Evolutionary conservation across 2,113 vertebrate genomes (phyloP).

Genomic region (Thamnaconus septentrionalis): DNA sequence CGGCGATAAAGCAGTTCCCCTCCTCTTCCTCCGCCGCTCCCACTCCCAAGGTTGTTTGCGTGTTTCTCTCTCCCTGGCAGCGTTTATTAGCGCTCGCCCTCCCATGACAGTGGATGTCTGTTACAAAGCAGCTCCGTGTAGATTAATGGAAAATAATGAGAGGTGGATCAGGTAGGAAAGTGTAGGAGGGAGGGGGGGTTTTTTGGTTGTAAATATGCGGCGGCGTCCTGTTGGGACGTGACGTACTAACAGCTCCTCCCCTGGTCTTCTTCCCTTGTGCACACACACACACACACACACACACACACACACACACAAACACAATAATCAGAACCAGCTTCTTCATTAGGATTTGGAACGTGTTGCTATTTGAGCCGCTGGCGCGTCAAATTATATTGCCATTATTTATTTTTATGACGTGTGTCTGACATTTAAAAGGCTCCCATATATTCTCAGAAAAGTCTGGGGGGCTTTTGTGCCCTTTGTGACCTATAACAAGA

Average conservation of each 20-base stretch:
- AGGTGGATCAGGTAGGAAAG: too few relatives aligned
- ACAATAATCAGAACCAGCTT: too few relatives aligned
- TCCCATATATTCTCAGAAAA: too few relatives aligned
- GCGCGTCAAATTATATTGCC: too few relatives aligned
- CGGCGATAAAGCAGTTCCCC: constrained; percentile 49
- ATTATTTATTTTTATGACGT: too few relatives aligned
- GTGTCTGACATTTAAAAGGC: too few relatives aligned
- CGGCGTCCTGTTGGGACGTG: constrained; percentile 7
- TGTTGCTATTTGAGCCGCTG: too few relatives aligned
- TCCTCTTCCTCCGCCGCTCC: constrained; percentile 10
- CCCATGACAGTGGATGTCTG: constrained; percentile 29
- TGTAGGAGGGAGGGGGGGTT: background rate
- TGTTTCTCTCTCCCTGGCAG: constrained; percentile 10
- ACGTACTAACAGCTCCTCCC: background rate
- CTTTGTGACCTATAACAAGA: too few relatives aligned
- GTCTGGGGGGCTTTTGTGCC: too few relatives aligned
- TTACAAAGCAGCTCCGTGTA: constrained; percentile 33
- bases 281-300: constrained; percentile 6
- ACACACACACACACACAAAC: too few relatives aligned
- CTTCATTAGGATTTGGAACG: too few relatives aligned
- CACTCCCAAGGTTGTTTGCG: constrained; percentile 50
- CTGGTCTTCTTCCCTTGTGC: constrained; percentile 20
- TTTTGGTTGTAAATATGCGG: constrained; percentile 34
- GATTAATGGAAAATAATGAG: constrained; percentile 55
- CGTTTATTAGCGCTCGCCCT: constrained; percentile 26